Evolutionary conservation across 2,888 invertebrate genomes (phyloP).

Genomic region (Agonum fuliginosum): DNA sequence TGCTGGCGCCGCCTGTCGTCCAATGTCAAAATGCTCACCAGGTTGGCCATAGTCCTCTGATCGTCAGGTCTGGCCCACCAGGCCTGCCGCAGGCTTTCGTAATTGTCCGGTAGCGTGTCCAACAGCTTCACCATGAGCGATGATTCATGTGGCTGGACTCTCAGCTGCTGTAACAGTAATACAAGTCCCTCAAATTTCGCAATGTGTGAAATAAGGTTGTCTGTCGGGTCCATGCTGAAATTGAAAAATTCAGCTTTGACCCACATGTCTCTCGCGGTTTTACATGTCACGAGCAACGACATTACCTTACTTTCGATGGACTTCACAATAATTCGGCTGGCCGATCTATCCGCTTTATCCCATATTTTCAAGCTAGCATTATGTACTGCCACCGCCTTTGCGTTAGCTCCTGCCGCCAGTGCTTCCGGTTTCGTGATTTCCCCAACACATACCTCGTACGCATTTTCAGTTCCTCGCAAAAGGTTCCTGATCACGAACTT

Average conservation of each 20-base stretch:
- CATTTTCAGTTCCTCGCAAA: conserved; percentile 29
- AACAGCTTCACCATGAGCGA: conserved; percentile 42
- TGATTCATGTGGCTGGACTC: conserved; percentile 50
- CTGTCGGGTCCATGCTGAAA: conserved; percentile 17
- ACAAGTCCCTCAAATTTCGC: conserved; percentile 43
- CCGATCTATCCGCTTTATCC: no score
- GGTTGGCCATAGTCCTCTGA: conserved; percentile 1
- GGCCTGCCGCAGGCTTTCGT: conserved; percentile 44
- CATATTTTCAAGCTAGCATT: conserved; percentile 38
- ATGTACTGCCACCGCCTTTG: not conserved
- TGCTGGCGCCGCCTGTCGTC: conserved; percentile 32
- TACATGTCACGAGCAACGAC: no score
- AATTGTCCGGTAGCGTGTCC: conserved; percentile 24
- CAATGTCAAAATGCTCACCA: conserved; percentile 42
- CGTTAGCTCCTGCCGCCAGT: not conserved
- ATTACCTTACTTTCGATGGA: no score
- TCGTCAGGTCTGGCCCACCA: conserved; percentile 51
- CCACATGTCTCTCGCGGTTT: no score
- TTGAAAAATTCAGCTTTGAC: conserved; percentile 17
- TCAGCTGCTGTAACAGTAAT: conserved; percentile 49
- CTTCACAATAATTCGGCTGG: no score
- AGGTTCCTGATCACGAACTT: conserved; percentile 39
- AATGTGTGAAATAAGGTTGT: conserved; percentile 38
- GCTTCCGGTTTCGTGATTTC: conserved; percentile 33
- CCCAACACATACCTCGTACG: conserved; percentile 30